Conservation (phyloP, 2,113 vertebrate genomes). For the Chaenogobius annularis region DNA sequence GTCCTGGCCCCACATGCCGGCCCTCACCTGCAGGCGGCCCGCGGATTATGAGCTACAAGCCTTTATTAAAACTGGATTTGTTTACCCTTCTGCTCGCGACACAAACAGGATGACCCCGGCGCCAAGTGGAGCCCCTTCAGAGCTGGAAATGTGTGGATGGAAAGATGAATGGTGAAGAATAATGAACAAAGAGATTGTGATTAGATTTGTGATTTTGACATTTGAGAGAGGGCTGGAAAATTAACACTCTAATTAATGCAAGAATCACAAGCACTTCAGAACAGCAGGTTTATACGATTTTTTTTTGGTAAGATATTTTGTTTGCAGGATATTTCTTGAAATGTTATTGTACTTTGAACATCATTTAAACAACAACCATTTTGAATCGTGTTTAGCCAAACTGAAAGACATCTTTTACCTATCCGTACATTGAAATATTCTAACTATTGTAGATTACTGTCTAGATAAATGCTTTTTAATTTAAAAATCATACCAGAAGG, state of each 20-base stretch:
- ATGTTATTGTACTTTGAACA: no score
- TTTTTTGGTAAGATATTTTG: no score
- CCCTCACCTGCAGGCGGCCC: constrained; percentile 67
- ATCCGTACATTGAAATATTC: no score
- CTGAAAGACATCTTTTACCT: no score
- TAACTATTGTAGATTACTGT: no score
- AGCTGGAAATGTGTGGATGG: neutral
- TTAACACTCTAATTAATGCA: neutral
- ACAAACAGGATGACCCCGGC: constrained; percentile 53
- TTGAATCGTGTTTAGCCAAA: no score
- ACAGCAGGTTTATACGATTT: neutral
- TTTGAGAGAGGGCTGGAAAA: neutral
- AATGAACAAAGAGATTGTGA: neutral
- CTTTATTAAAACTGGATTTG: constrained; percentile 86
- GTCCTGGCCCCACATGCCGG: constrained; percentile 74
- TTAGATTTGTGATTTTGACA: neutral
- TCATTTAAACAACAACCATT: no score
- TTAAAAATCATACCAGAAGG: no score
- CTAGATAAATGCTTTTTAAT: no score
- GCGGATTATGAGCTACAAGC: constrained; percentile 70
- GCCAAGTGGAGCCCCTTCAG: constrained; percentile 10
- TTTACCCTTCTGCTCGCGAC: constrained; percentile 65
- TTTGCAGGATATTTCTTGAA: no score
- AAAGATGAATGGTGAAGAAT: neutral
- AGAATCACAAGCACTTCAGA: neutral